Conservation (phyloP, 1,140 invertebrate genomes). For the Drosophila carrolli region DNA sequence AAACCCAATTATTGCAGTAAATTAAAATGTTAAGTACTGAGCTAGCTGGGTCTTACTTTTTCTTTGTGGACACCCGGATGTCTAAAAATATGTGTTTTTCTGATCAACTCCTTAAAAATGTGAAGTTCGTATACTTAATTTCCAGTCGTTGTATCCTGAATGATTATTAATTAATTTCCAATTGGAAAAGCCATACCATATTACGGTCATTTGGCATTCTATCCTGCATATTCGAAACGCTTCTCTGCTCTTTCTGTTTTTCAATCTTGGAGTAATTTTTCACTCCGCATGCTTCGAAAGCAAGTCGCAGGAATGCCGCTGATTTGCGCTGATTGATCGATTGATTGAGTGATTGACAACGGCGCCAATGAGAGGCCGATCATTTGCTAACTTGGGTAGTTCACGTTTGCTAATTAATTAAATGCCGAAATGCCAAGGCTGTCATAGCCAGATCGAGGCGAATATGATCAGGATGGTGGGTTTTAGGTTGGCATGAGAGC, state of each 20-base stretch:
- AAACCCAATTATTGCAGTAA: too few relatives aligned
- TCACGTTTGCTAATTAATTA: conserved; percentile 77
- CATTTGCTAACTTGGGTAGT: conserved; percentile 43
- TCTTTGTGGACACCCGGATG: too few relatives aligned
- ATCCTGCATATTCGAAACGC: conserved; percentile 66
- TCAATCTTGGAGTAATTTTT: conserved; percentile 63
- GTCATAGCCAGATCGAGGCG: conserved; percentile 47
- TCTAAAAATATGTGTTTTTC: too few relatives aligned
- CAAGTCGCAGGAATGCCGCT: conserved; percentile 56
- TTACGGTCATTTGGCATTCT: conserved; percentile 54
- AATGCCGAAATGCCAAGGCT: conserved; percentile 67
- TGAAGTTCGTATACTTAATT: too few relatives aligned
- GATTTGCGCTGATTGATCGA: conserved; percentile 72
- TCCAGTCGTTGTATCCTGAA: not conserved
- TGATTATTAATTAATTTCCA: not conserved
- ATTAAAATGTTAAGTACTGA: too few relatives aligned
- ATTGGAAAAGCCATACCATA: conserved; percentile 1
- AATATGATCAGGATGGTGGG: conserved; percentile 38
- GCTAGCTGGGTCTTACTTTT: too few relatives aligned
- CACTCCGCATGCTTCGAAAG: conserved; percentile 64
- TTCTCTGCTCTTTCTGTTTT: conserved; percentile 32
- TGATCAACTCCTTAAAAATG: too few relatives aligned
- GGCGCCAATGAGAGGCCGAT: conserved; percentile 70
- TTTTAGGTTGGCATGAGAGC: conserved; percentile 18
- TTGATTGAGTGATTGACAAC: conserved; percentile 82